Conservation (phyloP, 2,797 vertebrate species). For the Girardinus metallicus region DNA sequence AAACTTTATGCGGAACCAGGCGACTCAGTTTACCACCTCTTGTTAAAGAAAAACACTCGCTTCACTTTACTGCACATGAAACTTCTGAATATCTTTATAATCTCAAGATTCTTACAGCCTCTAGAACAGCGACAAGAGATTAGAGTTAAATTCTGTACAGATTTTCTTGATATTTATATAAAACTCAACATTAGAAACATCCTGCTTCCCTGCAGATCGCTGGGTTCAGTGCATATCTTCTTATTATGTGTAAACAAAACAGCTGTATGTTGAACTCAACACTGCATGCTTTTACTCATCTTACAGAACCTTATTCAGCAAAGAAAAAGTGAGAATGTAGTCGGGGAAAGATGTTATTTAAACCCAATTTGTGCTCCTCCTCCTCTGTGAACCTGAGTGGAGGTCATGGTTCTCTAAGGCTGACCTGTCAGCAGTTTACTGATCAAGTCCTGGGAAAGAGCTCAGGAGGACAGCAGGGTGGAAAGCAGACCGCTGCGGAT, state of each 20-base stretch:
- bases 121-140: neutral
- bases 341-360: slow-evolving; percentile 35
- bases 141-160: neutral
- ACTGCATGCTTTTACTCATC: slow-evolving; percentile 3
- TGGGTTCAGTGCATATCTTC: neutral
- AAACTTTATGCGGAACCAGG: neutral
- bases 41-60: neutral
- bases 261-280: slow-evolving; percentile 2
- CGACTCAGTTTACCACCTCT: neutral
- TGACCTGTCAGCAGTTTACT: slow-evolving; percentile 56
- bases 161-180: neutral
- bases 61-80: neutral
- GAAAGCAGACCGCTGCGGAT: slow-evolving; percentile 18
- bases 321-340: slow-evolving; percentile 22
- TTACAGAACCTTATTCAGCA: slow-evolving; percentile 17
- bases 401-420: slow-evolving; percentile 2
- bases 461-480: slow-evolving; percentile 30
- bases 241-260: neutral
- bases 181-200: neutral
- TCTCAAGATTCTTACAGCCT: neutral
- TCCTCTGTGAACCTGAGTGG: slow-evolving; percentile 10
- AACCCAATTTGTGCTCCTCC: slow-evolving; percentile 7
- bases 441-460: slow-evolving; percentile 45
- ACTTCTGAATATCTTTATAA: neutral
- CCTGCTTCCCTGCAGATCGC: neutral